Base-by-base conservation (phyloP, 2,888 invertebrate genomes). In the Abscondita cerata region DNA sequence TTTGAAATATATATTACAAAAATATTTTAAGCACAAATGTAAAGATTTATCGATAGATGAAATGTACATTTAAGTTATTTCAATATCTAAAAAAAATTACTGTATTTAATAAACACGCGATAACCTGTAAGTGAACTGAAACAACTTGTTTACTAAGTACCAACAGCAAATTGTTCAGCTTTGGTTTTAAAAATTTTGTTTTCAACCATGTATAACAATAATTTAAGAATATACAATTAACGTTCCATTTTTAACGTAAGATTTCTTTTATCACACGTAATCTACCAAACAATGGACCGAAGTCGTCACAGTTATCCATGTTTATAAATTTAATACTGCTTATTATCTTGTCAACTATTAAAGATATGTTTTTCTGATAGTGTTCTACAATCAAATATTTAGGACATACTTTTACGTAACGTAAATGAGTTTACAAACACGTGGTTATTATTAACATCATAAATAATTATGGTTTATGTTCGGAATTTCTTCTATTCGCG, bases 81-180 rank as follows among this genome's bases (percentile, higher is more conserved):
- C 12, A 11, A 38, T 20, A 20, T 13, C 20, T 20, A 18, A 44
- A 36, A 55, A 38, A 47, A 47, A 47, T 36, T 47, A 34, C 18
- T 55, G 46, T 47, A 13, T 48, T 36, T 18, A 57, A 50, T 50
- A 50, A 57, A 57, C 12, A 55, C 11, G 11, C 40, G 56, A 57
- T 57, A 57, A 57, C 56, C 56, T 57, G 48, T 38, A 40, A 34
- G 36, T 57, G 56, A 57, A 57, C 56, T 31, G 38, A 34, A 55
- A 47, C 31, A 44, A 54, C n/a, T 12, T 44, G 44, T 44, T 44
- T 44, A 44, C 44, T 5, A 44, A 18, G 44, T 16, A 18, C 44
- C 44, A 44, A 19, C 18, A 18, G 19, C 18, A 44, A 44, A 19
- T 44, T 44, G 19, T 11, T 3, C 36, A 19, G 6, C 34, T 25